A percentile compares a stretch with the other conserved stretches of the same genome.
These are phyloP conservation scores for Ictidomys tridecemlineatus DNA, from an alignment of 2,113 vertebrate genomes.

Conservation along the genomic window DNA sequence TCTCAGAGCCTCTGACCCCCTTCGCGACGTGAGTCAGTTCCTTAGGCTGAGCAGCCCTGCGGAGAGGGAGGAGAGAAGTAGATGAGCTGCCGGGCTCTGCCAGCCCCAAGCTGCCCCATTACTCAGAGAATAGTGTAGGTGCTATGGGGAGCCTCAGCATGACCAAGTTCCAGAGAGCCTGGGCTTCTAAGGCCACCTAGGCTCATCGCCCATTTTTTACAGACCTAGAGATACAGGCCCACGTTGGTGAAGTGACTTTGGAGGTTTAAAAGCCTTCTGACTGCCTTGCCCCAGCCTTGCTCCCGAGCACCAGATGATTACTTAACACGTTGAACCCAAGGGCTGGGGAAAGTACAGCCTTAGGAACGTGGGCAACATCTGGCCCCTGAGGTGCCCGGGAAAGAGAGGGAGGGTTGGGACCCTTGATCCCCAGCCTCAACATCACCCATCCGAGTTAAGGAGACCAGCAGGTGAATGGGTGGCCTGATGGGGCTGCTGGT, in stretches of 20 bases:
- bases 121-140: neutral
- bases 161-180: neutral
- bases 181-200: neutral
- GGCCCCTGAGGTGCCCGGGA: neutral
- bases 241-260: neutral
- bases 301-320: neutral
- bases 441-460: neutral
- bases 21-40: neutral
- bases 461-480: neutral
- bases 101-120: neutral
- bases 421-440: neutral
- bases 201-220: accelerated
- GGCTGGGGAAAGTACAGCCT: neutral
- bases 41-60: slow-evolving; percentile 24
- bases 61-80: slow-evolving; percentile 33
- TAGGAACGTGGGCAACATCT: neutral
- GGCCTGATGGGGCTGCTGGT: neutral
- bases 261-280: neutral
- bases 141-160: neutral
- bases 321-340: neutral
- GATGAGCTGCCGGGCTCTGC: neutral
- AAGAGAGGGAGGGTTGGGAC: neutral
- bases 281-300: neutral
- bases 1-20: neutral
- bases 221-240: neutral